These are phyloP conservation scores for Bubo bubo DNA, from an alignment of 2,113 vertebrate genomes.

Conservation along the genomic window DNA sequence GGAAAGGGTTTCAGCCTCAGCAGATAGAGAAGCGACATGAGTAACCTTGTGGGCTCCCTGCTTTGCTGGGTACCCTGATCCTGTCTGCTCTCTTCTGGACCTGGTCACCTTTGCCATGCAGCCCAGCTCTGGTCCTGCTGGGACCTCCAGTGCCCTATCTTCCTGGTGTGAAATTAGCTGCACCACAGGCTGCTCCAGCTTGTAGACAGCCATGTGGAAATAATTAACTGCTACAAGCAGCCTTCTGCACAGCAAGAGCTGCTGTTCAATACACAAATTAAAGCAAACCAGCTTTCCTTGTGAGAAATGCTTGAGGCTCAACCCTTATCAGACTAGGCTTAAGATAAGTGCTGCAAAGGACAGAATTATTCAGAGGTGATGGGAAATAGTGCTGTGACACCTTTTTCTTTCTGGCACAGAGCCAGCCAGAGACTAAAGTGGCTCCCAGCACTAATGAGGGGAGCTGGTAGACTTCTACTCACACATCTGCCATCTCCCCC, in stretches of 20 bases:
- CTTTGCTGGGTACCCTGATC: neutral
- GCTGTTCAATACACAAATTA: neutral
- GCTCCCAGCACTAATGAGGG: neutral
- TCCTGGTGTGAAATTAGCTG: neutral
- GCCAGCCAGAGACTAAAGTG: neutral
- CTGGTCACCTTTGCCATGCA: neutral
- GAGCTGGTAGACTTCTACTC: neutral
- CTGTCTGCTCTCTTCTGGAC: neutral
- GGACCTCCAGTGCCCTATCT: neutral
- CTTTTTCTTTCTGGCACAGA: neutral
- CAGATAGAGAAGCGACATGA: neutral
- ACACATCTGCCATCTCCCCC: neutral
- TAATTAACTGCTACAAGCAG: neutral
- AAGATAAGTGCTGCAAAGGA: neutral
- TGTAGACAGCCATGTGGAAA: neutral
- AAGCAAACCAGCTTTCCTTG: neutral
- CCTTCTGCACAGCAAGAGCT: neutral
- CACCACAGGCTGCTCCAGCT: neutral
- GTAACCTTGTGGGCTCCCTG: rapidly evolving
- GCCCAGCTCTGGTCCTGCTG: neutral
- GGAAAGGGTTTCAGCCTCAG: neutral
- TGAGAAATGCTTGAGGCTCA: neutral
- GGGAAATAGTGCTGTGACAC: neutral
- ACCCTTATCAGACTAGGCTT: neutral
- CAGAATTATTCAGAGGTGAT: neutral